Base-by-base conservation (phyloP, 1,140 invertebrate species). In the Brachionus paranguensis region DNA sequence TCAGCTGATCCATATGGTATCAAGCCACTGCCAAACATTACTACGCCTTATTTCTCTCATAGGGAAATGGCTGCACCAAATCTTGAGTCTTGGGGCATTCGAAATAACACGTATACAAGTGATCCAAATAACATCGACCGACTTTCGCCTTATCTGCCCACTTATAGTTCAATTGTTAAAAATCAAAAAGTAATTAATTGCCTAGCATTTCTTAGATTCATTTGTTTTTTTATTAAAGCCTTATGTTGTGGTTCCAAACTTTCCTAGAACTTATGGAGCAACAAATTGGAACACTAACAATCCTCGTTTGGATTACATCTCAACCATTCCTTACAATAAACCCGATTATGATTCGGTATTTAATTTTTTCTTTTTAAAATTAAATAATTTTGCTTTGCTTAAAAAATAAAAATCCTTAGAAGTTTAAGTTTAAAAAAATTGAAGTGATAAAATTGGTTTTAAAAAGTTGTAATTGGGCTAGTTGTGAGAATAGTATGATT, bases 61-160 rank as follows among this genome's bases (percentile, higher is more conserved):
- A 17, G 78, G 14, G 78, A 81, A 37, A 8, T 10, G 1, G 33
- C 12, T 12, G 8, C n/a, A 2, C 78, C 78, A 3, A 64, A 81
- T 64, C 45, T 81, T 12, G 78, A 81, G 7, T 81, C 78, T 33
- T 81, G 78, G 78, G 78, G 78, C 12, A 47, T 81, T 27, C 55
- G 41, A 64, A 81, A 81, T 47, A 24, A 3, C 12, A 64, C 53
- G 2, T 60, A 64, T 20, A 29, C 6, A 20, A 68, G n/a, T 12
- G 53, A 81, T 55, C 24, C 29, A 7, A 27, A 37, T 11, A 24
- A 20, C 24, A 17, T 45, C 8, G 33, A 41, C 60, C 10, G 78
- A 37, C 37, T 68, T 5, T 81, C 78, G 10, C 78, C 78, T 24
- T 81, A 43, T 47, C 14, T 81, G 27, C 78, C 78, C 41, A 68